These are phyloP conservation scores for Pavo muticus DNA, from an alignment of 2,113 vertebrate genomes.

Conservation along the genomic window DNA sequence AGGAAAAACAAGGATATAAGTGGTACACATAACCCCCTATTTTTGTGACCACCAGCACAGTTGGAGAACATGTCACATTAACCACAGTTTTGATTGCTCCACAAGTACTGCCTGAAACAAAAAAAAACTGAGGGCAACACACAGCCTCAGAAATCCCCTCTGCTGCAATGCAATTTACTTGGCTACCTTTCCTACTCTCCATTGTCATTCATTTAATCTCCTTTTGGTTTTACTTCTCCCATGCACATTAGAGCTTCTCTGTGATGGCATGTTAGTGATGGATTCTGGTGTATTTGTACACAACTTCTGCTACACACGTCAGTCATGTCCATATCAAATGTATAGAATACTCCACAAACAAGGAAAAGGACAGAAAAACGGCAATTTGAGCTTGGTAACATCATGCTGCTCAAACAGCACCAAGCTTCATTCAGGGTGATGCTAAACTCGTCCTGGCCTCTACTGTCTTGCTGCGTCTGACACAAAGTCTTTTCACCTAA, in stretches of 20 bases:
- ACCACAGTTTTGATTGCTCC: not conserved
- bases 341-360: not conserved
- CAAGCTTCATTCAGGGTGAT: not conserved
- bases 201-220: not conserved
- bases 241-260: not conserved
- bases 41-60: not conserved
- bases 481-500: not conserved
- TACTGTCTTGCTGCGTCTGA: not conserved
- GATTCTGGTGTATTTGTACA: fast-evolving
- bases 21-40: not conserved
- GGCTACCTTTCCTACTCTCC: not conserved
- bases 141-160: not conserved
- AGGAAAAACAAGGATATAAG: not conserved
- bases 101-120: not conserved
- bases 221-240: not conserved
- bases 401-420: not conserved
- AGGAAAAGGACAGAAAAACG: not conserved
- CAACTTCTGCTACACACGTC: not conserved
- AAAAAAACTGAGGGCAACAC: not conserved
- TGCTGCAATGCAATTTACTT: not conserved
- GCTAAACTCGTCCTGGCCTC: not conserved
- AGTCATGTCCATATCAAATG: no score
- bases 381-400: not conserved
- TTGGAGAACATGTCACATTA: not conserved
- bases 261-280: not conserved